phyloP scores from a whole-genome alignment of 2,113 vertebrate species.

The Pontoporia blainvillei region DNA sequence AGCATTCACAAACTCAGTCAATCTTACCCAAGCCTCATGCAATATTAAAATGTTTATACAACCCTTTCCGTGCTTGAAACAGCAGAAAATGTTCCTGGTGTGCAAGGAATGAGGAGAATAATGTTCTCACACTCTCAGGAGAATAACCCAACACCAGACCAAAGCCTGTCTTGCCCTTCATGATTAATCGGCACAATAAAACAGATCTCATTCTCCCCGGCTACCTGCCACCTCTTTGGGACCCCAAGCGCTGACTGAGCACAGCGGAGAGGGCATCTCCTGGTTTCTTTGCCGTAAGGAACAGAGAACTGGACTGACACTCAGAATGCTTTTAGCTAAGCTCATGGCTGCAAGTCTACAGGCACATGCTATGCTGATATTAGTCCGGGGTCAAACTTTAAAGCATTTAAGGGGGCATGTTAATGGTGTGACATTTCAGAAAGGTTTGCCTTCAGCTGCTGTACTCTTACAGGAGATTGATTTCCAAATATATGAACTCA shows the following conservation, averaged over 20 bases:
- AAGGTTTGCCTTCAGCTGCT: conserved; percentile 18
- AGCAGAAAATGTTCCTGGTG: conserved; percentile 72
- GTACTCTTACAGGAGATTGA: not conserved
- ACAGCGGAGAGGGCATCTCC: not conserved
- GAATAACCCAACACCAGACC: conserved; percentile 52
- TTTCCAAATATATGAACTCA: conserved; percentile 33
- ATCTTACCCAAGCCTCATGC: conserved; percentile 82
- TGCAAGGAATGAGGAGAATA: conserved; percentile 73
- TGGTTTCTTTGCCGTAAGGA: not conserved
- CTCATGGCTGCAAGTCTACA: not conserved
- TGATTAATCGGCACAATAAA: conserved; percentile 69
- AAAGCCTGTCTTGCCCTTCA: conserved; percentile 53
- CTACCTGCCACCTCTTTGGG: not conserved
- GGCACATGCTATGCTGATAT: not conserved
- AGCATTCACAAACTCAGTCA: conserved; percentile 80
- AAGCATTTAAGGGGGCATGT: not conserved
- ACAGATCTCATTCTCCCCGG: not conserved
- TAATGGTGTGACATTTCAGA: conserved; percentile 18
- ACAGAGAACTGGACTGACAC: not conserved
- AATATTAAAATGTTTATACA: conserved; percentile 86
- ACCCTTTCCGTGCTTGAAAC: conserved; percentile 77
- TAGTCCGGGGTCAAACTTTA: conserved; percentile 6
- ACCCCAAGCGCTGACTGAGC: not conserved
- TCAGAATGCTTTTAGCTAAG: conserved; percentile 6
- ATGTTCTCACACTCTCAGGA: conserved; percentile 72